Percentiles rank a stretch among this genome's conserved stretches.
These are phyloP conservation scores for Blastobasis lacticolella DNA, from an alignment of 2,888 invertebrate genomes.

Conservation along the genomic window DNA sequence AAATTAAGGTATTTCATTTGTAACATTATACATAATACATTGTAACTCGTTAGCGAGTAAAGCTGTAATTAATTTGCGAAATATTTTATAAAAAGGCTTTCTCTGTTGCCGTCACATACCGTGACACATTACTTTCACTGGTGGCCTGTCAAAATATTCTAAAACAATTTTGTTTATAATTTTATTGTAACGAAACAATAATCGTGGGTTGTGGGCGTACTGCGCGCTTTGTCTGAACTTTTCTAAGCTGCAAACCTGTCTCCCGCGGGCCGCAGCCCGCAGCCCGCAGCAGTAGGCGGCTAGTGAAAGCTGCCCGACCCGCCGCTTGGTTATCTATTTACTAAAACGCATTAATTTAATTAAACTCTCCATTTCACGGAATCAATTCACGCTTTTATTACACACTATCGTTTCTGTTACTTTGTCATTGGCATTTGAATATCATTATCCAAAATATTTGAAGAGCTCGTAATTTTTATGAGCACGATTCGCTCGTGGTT, in stretches of 20 bases:
- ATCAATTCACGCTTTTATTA: conserved; percentile 14
- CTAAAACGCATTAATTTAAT: conserved; percentile 40
- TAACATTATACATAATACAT: too few relatives aligned
- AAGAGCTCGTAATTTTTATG: too few relatives aligned
- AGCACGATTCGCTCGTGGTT: too few relatives aligned
- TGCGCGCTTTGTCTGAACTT: conserved; percentile 18
- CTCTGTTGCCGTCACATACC: conserved; percentile 60
- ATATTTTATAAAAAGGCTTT: conserved; percentile 33
- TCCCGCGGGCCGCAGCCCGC: conserved; percentile 12
- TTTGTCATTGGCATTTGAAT: too few relatives aligned
- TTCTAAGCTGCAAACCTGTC: conserved; percentile 29
- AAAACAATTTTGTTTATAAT: conserved; percentile 46
- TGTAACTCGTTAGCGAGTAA: too few relatives aligned
- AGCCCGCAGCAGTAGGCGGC: conserved; percentile 32
- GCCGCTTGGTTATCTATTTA: conserved; percentile 36
- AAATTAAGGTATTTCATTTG: too few relatives aligned
- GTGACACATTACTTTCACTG: conserved; percentile 66
- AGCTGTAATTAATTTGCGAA: background rate
- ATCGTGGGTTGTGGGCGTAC: conserved; percentile 24
- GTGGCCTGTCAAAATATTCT: conserved; percentile 58
- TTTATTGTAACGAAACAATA: conserved; percentile 15
- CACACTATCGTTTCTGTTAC: background rate
- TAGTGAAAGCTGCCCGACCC: conserved; percentile 51
- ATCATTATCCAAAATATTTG: too few relatives aligned
- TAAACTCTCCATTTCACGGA: conserved; percentile 41